phyloP scores from a whole-genome alignment of 1,140 invertebrate genomes.

The Cotesia chilonis region DNA sequence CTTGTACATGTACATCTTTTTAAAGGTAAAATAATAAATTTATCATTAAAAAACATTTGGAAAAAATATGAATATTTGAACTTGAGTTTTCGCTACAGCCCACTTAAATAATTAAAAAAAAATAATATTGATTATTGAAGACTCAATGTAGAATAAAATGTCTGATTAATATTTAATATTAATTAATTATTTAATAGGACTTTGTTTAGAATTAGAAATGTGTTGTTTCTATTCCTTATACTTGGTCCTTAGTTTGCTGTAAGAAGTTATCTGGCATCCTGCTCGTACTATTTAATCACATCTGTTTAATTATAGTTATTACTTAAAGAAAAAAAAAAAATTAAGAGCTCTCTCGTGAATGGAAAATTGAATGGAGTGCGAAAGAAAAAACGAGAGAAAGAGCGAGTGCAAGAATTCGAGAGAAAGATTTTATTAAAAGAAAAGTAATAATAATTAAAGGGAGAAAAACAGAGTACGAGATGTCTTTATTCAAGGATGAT shows the following conservation, averaged over 20 bases:
- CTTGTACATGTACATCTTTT: conserved; percentile 59
- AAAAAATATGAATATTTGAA: conserved; percentile 52
- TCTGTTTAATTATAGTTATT: background rate
- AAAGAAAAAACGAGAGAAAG: conserved; percentile 12
- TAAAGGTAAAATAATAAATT: conserved; percentile 55
- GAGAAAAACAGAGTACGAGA: background rate
- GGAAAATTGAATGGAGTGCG: conserved; percentile 21
- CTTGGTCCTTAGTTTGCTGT: too few species aligned
- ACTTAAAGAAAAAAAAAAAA: conserved; percentile 25
- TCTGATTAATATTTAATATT: too few species aligned
- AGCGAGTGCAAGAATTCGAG: background rate
- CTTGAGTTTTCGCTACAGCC: conserved; percentile 51
- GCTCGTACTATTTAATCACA: too few species aligned
- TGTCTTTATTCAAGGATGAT: background rate
- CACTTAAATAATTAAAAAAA: conserved; percentile 31
- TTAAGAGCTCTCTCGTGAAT: conserved; percentile 21
- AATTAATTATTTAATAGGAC: too few species aligned
- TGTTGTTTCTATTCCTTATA: too few species aligned
- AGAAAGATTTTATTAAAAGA: background rate
- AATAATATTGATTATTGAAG: conserved; percentile 23
- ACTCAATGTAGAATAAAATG: too few species aligned
- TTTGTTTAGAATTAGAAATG: too few species aligned
- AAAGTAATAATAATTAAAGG: background rate
- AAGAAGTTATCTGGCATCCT: too few species aligned
- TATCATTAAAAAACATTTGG: conserved; percentile 54